phyloP scores from a whole-genome alignment of 2,113 vertebrate species.

The Centropus unirufus region DNA sequence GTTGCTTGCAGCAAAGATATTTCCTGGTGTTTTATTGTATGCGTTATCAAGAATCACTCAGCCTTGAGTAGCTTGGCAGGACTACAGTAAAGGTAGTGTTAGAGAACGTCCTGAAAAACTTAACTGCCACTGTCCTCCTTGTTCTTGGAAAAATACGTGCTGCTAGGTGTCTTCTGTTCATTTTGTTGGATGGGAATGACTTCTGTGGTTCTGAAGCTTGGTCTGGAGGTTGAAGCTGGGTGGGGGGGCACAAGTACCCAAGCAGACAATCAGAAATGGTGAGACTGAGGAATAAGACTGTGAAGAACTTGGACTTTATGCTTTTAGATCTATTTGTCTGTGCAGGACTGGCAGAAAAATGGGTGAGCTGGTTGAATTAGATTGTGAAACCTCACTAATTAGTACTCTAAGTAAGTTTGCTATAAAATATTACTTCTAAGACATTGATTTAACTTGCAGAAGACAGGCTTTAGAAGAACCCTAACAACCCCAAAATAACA shows the following conservation, averaged over 20 bases:
- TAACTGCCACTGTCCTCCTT: not conserved
- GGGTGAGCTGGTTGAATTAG: not conserved
- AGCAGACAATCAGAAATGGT: not conserved
- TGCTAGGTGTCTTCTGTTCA: not conserved
- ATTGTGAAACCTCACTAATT: not conserved
- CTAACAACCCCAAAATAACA: not conserved
- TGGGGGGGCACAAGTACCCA: not conserved
- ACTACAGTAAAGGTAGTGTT: not conserved
- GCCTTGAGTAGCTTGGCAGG: not conserved
- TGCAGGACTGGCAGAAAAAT: not conserved
- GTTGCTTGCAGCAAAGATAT: not conserved
- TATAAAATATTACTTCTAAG: not conserved
- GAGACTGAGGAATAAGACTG: not conserved
- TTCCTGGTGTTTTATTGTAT: not conserved
- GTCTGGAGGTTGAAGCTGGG: not conserved
- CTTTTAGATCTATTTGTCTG: not conserved
- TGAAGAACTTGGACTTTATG: not conserved
- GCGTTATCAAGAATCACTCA: not conserved
- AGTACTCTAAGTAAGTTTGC: not conserved
- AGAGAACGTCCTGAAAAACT: not conserved
- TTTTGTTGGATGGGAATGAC: not conserved
- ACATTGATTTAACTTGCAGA: not conserved
- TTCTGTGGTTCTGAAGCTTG: not conserved
- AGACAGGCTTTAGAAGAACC: not conserved
- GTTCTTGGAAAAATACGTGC: not conserved